phyloP scores from a whole-genome alignment of 30 jellyfish, hydroid and myxozoan species.

The Hydra vulgaris region DNA sequence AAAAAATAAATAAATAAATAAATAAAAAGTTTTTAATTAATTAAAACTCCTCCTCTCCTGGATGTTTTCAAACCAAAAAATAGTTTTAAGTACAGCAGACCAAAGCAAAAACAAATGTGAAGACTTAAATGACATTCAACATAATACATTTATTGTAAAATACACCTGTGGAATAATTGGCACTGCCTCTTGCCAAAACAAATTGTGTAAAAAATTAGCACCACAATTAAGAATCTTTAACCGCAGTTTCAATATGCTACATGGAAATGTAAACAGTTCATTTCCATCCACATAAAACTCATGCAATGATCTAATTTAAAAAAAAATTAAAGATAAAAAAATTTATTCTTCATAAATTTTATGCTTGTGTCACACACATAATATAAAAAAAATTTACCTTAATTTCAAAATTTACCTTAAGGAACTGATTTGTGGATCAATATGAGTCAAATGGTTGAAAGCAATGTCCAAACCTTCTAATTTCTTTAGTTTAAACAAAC shows the following conservation, averaged over 20 bases:
- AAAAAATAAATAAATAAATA: too few relatives aligned
- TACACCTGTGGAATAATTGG: constrained; percentile 64
- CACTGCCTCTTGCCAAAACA: constrained; percentile 48
- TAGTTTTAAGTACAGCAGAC: too few relatives aligned
- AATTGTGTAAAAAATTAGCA: constrained; percentile 30
- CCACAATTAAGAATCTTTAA: constrained; percentile 25
- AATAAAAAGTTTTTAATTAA: too few relatives aligned
- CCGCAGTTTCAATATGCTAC: constrained; percentile 26
- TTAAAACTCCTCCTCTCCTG: too few relatives aligned
- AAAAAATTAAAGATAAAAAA: background rate
- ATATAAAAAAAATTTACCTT: too few relatives aligned
- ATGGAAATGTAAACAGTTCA: constrained; percentile 42
- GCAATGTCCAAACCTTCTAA: constrained; percentile 48
- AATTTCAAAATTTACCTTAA: constrained; percentile 33
- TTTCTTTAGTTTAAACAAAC: constrained; percentile 30
- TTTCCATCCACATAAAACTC: constrained; percentile 52
- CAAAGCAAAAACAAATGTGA: too few relatives aligned
- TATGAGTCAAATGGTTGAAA: constrained; percentile 30
- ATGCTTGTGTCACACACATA: too few relatives aligned
- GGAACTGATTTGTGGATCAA: constrained; percentile 28
- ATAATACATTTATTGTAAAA: too few relatives aligned
- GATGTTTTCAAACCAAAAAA: too few relatives aligned
- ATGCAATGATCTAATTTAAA: constrained; percentile 27
- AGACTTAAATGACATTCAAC: too few relatives aligned
- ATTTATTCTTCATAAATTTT: too few relatives aligned